Evolutionary conservation across 2,797 vertebrate species (phyloP).

Genomic region (Rousettus madagascariensis): DNA sequence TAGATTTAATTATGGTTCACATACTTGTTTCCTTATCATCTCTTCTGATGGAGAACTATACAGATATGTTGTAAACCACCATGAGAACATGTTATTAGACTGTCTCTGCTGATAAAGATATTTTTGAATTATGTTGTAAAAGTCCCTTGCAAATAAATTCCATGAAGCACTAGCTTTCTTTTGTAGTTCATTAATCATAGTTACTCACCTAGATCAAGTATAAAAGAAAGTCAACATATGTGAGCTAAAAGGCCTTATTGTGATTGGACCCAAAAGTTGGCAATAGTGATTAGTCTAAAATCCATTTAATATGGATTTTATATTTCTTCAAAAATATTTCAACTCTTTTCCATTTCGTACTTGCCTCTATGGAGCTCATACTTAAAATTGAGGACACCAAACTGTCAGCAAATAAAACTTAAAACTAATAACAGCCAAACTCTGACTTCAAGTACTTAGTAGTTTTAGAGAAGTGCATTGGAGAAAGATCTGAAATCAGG

Average conservation of each 20-base stretch:
- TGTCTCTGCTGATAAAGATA: constrained; percentile 32
- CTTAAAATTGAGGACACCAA: background rate
- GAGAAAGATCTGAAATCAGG: background rate
- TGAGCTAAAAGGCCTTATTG: background rate
- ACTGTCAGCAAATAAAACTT: background rate
- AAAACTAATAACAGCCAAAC: background rate
- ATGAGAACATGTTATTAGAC: constrained; percentile 57
- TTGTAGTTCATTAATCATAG: background rate
- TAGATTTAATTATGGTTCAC: constrained; percentile 51
- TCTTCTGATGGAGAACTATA: constrained; percentile 25
- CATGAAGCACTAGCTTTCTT: constrained; percentile 43
- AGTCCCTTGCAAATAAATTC: constrained; percentile 55
- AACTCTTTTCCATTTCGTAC: background rate
- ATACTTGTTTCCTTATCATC: constrained; percentile 58
- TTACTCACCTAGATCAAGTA: constrained; percentile 13
- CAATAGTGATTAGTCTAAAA: constrained; percentile 1
- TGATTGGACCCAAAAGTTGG: background rate
- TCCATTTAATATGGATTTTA: background rate
- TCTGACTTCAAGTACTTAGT: background rate
- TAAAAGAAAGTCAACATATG: constrained; percentile 15
- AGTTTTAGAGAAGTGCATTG: background rate
- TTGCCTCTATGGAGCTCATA: background rate
- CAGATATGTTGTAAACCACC: constrained; percentile 40
- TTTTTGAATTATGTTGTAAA: constrained; percentile 46
- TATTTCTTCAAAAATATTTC: background rate